Base-by-base conservation (phyloP, 2,888 invertebrate species). In the Apamea anceps region DNA sequence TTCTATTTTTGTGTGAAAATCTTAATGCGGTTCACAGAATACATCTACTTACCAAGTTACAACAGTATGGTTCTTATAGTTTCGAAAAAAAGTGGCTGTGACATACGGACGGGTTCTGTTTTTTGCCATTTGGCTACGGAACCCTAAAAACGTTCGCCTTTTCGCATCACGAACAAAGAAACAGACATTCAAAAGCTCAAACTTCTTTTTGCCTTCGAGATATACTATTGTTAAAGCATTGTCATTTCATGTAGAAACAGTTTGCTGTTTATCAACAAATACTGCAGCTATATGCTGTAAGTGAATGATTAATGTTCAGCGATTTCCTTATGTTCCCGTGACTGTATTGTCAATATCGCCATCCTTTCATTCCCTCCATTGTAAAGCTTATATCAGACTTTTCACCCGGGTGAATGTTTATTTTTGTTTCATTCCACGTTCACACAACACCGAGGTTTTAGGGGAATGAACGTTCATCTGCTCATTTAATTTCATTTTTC, bases 271-370 rank as follows among this genome's bases (percentile, higher is more conserved):
- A 21, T 28, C 18, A 21, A 68, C n/a, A 28, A 45, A 68, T 28
- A 45, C 28, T 45, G 6, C 18, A n/a, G n/a, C 42, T 67, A 18
- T n/a, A 68, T 28, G 18, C 67, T 10, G n/a, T 32, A 21, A 45
- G n/a, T 45, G 28, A 45, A 68, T 68, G 28, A 68, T 68, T n/a
- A 45, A 28, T 45, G 15, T n/a, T 67, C 67, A 67, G 67, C n/a
- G 42, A n/a, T 42, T 67, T 67, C 10, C 42, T 2, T 42, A 15
- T 8, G n/a, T 67, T 42, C 42, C 5, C 25, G 25, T 67, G 10
- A 10, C 42, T n/a, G 18, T 15, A 15, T 42, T 42, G 8, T 10
- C 42, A 67, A 67, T 42, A 67, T 67, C 5, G 8, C n/a, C 8
- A 8, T 42, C 42, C 42, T 42, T 42, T 42, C 42, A 42, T 42